Percentiles rank a stretch among this genome's conserved stretches.
Conservation (phyloP, 2,888 invertebrate species). For the Pomacea canaliculata region DNA sequence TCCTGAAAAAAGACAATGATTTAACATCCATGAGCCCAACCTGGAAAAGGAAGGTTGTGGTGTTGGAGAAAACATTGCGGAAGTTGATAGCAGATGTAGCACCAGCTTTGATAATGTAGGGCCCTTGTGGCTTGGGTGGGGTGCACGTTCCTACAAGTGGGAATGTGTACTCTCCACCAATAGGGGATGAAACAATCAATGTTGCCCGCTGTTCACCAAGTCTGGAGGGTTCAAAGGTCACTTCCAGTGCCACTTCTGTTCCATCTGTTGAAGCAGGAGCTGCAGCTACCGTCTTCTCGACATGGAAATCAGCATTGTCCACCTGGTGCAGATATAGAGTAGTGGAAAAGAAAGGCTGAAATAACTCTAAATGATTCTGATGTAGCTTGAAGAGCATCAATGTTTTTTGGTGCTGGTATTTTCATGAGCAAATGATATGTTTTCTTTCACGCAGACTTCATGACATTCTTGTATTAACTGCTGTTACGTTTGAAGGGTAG, state of each 20-base stretch:
- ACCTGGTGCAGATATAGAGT: constrained; percentile 48
- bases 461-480: no score
- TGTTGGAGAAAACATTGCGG: constrained; percentile 71
- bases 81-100: constrained; percentile 69
- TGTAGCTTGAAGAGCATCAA: no score
- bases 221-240: constrained; percentile 69
- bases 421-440: no score
- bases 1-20: no score
- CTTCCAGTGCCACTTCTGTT: constrained; percentile 67
- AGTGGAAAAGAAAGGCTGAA: no score
- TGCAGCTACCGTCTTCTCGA: constrained; percentile 68
- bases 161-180: constrained; percentile 69
- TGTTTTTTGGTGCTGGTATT: no score
- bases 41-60: constrained; percentile 69
- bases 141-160: constrained; percentile 71
- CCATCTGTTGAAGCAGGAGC: constrained; percentile 68
- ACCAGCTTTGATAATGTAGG: constrained; percentile 70
- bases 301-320: constrained; percentile 68
- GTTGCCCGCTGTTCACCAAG: constrained; percentile 66
- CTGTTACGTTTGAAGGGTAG: no score
- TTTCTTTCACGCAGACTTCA: no score
- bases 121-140: constrained; percentile 73
- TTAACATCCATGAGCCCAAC: constrained; percentile 36
- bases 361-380: no score
- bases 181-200: constrained; percentile 61